phyloP scores from a whole-genome alignment of 2,888 invertebrate genomes.

The Camponotus fellah region DNA sequence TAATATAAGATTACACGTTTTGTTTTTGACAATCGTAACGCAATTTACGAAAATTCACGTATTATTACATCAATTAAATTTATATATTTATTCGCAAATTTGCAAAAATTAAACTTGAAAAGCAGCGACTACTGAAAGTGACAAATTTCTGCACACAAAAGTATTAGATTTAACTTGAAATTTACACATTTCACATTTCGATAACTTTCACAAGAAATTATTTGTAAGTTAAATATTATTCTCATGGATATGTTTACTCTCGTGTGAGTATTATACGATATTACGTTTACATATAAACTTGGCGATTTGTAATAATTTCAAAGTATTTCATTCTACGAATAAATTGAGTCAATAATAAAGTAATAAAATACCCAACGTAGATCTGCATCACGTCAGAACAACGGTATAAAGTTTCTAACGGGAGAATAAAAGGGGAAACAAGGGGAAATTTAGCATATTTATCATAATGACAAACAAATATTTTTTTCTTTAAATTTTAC shows the following conservation, averaged over 20 bases:
- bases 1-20: not conserved
- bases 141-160: not conserved
- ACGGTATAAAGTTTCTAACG: not conserved
- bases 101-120: slow-evolving; percentile 25
- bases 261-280: not conserved
- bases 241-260: not conserved
- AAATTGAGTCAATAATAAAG: slow-evolving; percentile 6
- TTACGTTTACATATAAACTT: not conserved
- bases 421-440: not conserved
- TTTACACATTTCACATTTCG: not conserved
- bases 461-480: slow-evolving; percentile 7
- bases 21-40: not conserved
- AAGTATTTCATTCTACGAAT: not conserved
- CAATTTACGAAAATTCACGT: not conserved
- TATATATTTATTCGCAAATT: not conserved
- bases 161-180: slow-evolving; percentile 26
- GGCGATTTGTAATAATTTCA: slow-evolving; percentile 1
- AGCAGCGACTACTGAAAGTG: not conserved
- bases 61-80: not conserved
- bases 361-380: slow-evolving; percentile 29
- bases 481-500: not conserved
- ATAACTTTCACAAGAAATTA: not conserved
- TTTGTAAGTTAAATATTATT: slow-evolving; percentile 8
- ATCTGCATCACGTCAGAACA: slow-evolving; percentile 9
- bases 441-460: not conserved